These are phyloP conservation scores for Taxidea taxus DNA, from an alignment of 2,113 vertebrate species.

Conservation along the genomic window DNA sequence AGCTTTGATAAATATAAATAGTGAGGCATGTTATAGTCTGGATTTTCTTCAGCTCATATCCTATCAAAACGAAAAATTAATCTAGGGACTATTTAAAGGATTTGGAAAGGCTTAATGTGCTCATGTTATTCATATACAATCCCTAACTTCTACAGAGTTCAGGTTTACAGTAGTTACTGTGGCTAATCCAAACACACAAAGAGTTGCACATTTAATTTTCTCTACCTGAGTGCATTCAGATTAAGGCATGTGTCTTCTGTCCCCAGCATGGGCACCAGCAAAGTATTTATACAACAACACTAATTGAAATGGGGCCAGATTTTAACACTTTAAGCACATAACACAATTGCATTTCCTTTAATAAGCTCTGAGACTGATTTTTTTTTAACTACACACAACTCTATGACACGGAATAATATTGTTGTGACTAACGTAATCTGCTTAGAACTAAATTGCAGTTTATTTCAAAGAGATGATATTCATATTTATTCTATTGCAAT, in stretches of 20 bases:
- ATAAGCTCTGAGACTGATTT: background rate
- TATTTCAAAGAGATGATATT: background rate
- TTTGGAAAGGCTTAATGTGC: background rate
- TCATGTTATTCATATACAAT: background rate
- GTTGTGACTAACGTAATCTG: background rate
- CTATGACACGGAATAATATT: background rate
- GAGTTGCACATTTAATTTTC: background rate
- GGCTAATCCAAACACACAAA: background rate
- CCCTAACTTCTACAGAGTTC: background rate
- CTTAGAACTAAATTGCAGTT: constrained; percentile 13
- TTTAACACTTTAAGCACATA: background rate
- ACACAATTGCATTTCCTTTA: background rate
- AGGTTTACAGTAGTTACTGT: background rate
- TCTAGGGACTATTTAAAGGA: background rate
- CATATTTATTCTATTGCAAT: background rate
- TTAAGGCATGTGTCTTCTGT: background rate
- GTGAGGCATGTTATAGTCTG: background rate
- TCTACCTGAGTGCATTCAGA: background rate
- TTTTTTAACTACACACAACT: background rate
- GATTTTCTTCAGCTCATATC: background rate
- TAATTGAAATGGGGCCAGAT: background rate
- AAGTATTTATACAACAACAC: background rate
- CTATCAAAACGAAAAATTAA: background rate
- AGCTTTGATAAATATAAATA: background rate
- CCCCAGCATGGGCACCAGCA: background rate